Percentiles rank a stretch among this genome's conserved stretches.
These are phyloP conservation scores for Aphis gossypii DNA, from an alignment of 1,140 invertebrate species.

Conservation along the genomic window DNA sequence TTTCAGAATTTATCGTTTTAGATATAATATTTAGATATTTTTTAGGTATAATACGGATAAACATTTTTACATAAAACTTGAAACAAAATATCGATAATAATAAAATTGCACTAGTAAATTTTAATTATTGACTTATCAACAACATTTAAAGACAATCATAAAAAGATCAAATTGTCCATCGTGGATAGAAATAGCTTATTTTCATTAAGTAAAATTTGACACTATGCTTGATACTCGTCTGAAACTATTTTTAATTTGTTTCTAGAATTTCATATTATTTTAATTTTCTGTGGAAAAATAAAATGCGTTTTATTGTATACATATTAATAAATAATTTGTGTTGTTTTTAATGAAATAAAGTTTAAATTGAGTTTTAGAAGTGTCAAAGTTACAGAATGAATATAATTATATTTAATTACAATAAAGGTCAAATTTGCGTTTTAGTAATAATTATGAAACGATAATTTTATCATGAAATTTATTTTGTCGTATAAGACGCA, in stretches of 20 bases:
- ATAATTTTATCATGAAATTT: not conserved
- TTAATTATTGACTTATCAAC: no score
- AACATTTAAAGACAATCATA: no score
- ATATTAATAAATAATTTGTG: not conserved
- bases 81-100: not conserved
- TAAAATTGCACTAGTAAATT: no score
- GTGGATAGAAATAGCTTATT: no score
- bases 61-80: not conserved
- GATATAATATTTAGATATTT: not conserved
- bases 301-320: not conserved
- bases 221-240: no score
- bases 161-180: no score
- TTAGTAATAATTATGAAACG: not conserved
- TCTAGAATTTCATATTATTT: not conserved
- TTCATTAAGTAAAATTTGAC: not conserved
- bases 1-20: not conserved
- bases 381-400: not conserved
- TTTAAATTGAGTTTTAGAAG: conserved; percentile 5
- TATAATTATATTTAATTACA: conserved; percentile 5
- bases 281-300: not conserved
- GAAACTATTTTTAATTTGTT: not conserved
- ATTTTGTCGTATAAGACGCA: not conserved
- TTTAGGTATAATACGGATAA: not conserved
- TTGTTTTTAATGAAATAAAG: not conserved
- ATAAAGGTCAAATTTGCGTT: not conserved